phyloP scores from a whole-genome alignment of 2,888 invertebrate species.

The Lasioglossum villosulum region DNA sequence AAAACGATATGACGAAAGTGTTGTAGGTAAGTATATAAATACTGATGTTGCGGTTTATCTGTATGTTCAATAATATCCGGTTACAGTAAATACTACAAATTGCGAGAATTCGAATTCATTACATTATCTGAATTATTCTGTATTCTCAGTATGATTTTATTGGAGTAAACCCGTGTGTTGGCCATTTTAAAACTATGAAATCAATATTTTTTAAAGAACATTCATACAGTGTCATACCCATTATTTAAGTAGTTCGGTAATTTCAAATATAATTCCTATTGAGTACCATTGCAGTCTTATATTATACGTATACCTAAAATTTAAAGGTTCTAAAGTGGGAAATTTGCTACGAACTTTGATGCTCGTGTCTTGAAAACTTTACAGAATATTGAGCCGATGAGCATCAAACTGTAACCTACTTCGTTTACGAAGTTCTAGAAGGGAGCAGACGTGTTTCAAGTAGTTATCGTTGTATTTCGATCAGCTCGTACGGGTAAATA shows the following conservation, averaged over 20 bases:
- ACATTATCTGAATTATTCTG: background rate
- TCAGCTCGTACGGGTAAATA: background rate
- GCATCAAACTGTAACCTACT: background rate
- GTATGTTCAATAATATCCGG: background rate
- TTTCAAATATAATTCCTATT: background rate
- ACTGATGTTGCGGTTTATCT: background rate
- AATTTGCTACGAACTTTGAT: background rate
- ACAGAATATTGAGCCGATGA: background rate
- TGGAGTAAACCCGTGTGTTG: background rate
- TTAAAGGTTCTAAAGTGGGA: background rate
- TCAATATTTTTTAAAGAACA: background rate
- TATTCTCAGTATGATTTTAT: background rate
- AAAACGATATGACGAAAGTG: background rate
- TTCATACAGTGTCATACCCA: background rate
- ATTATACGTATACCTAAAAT: background rate
- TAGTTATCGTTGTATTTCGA: background rate
- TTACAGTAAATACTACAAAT: background rate
- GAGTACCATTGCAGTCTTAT: background rate
- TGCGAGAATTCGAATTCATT: background rate
- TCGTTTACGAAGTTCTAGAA: background rate
- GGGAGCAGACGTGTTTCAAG: background rate
- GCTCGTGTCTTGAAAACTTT: background rate
- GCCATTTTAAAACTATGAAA: background rate
- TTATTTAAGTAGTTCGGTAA: background rate
- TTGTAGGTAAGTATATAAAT: background rate